Base-by-base conservation (phyloP, 2,888 invertebrate genomes). In the Drosophila ustulata region DNA sequence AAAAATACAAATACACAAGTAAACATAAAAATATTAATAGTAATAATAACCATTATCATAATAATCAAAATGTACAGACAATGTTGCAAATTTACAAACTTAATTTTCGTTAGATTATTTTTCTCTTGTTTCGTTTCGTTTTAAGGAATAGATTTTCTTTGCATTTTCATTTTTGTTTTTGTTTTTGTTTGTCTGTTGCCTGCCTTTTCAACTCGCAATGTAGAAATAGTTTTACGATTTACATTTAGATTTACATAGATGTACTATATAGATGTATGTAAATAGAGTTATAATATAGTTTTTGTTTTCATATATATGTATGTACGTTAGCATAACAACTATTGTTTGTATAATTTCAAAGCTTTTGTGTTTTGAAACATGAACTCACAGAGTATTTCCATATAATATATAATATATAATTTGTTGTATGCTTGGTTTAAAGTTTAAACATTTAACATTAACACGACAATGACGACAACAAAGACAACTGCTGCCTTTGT, bases 331-430 rank as follows among this genome's bases (percentile, higher is more conserved):
- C 71, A 74, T 85, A 83, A 88, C 84, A 88, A 78, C 71, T 82
- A 83, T 62, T 69, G 47, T 82, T 79, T 78, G 55, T 66, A 62
- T 83, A 81, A 81, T 88, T 84, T 70, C 88, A 88, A 86, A 88
- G 83, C 78, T 69, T 82, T 71, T 74, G 63, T 67, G 32, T 76
- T 78, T 88, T 88, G 77, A 84, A 84, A 88, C 72, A 76, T 80
- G 58, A 88, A 89, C 87, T 89, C 87, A 88, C 89, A 87, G 87
- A 87, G 89, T 87, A 87, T 89, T 89, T 83, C 64, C 83, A 82
- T 81, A 87, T 81, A 87, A 80, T 88, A 80, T 75, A 73, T 70
- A 88, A 82, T 80, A 82, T 82, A 85, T 78, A 55, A 50, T 57
- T 46, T 56, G 51, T 64, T 63, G 57, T 65, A 59, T 43, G 65